Percentiles rank a stretch among this genome's conserved stretches.
These are phyloP conservation scores for Protosalanx chinensis DNA, from an alignment of 2,797 vertebrate species.

Conservation along the genomic window DNA sequence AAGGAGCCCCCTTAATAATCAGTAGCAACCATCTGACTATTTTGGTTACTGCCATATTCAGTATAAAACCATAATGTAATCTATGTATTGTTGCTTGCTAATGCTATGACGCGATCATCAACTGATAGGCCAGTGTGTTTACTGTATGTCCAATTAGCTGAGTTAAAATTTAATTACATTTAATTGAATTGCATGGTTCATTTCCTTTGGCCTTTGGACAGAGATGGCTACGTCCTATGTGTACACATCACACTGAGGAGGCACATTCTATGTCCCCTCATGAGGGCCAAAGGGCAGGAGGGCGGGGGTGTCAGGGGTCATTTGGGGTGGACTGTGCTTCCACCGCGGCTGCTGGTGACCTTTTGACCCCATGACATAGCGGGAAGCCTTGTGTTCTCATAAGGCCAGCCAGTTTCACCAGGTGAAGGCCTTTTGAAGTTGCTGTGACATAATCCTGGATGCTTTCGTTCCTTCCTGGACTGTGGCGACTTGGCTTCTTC, in stretches of 20 bases:
- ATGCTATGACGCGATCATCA: not conserved
- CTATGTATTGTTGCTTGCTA: not conserved
- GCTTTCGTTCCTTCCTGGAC: not conserved
- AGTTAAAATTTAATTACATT: too few relatives aligned
- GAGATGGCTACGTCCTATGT: constrained; percentile 45
- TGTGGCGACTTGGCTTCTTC: not conserved
- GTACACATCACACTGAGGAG: constrained; percentile 61
- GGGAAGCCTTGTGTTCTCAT: constrained; percentile 44
- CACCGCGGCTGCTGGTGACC: constrained; percentile 42
- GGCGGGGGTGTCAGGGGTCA: constrained; percentile 34
- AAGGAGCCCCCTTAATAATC: not conserved
- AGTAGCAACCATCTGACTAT: not conserved
- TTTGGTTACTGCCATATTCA: not conserved
- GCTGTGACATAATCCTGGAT: not conserved
- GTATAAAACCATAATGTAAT: not conserved
- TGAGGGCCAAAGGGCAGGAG: constrained; percentile 48
- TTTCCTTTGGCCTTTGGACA: not conserved
- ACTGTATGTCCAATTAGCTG: too few relatives aligned
- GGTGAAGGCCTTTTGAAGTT: not conserved
- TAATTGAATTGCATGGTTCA: not conserved
- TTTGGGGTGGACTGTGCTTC: constrained; percentile 31
- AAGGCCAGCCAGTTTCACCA: constrained; percentile 46
- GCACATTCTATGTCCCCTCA: constrained; percentile 58
- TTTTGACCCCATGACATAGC: constrained; percentile 51
- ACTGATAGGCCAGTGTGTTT: too few relatives aligned